These are phyloP conservation scores for Drosophila affinis DNA, from an alignment of 2,888 invertebrate genomes.

Conservation along the genomic window DNA sequence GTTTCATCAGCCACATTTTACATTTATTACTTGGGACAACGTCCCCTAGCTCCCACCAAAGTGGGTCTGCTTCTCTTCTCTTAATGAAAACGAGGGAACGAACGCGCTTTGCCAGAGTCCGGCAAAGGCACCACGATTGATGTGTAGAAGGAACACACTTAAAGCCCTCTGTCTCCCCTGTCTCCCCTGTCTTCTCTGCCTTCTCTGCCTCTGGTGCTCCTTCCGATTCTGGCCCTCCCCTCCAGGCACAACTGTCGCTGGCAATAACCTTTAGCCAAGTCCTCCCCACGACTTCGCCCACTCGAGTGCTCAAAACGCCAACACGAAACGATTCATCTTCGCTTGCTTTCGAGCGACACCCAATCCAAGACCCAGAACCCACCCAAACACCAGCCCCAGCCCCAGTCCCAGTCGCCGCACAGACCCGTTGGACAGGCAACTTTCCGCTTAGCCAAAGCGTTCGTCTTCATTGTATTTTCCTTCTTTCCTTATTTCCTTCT, in stretches of 20 bases:
- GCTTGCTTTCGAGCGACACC: conserved; percentile 70
- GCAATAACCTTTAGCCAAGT: conserved; percentile 49
- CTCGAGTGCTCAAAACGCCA: conserved; percentile 77
- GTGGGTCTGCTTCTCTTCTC: conserved; percentile 37
- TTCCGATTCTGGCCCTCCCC: not conserved
- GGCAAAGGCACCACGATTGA: conserved; percentile 68
- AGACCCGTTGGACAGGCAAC: conserved; percentile 47
- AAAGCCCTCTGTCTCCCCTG: conserved; percentile 22
- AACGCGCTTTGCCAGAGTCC: conserved; percentile 32
- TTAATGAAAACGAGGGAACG: conserved; percentile 74
- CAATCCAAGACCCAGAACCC: conserved; percentile 35
- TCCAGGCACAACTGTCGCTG: conserved; percentile 7
- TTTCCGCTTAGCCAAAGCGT: conserved; percentile 70
- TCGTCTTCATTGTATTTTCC: conserved; percentile 66
- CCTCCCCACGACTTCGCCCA: conserved; percentile 52
- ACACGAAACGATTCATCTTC: conserved; percentile 83
- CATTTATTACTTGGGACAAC: conserved; percentile 75
- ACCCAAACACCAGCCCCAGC: conserved; percentile 13
- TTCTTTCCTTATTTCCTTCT: conserved; percentile 21
- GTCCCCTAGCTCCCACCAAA: conserved; percentile 31
- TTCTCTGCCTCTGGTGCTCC: not conserved
- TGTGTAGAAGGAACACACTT: conserved; percentile 69
- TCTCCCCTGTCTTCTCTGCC: not conserved
- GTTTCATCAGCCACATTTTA: conserved; percentile 76
- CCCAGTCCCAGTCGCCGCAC: conserved; percentile 15